Conservation (phyloP, 2,113 vertebrate species). For the Cyanoliseus patagonus region DNA sequence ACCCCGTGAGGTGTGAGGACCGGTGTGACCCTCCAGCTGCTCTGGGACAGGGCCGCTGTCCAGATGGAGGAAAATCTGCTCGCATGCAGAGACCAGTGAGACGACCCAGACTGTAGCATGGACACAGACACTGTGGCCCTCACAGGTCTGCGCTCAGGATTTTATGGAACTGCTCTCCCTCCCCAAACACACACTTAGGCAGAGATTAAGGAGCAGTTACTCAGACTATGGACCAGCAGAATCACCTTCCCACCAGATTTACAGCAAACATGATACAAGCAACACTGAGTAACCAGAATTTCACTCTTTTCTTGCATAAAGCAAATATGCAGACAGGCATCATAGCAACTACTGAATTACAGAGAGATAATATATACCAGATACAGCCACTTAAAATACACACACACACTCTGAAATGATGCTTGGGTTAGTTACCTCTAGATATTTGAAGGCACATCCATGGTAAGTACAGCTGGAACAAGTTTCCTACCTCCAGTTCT, state of each 20-base stretch:
- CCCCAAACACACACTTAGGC: not conserved
- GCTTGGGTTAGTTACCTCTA: not conserved
- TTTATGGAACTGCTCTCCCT: not conserved
- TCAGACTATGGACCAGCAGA: not conserved
- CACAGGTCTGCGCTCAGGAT: rapidly evolving
- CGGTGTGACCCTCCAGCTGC: not conserved
- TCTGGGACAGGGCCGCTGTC: not conserved
- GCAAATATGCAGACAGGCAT: not conserved
- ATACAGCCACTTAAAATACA: not conserved
- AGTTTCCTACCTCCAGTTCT: not conserved
- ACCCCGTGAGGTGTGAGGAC: not conserved
- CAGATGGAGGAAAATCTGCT: not conserved
- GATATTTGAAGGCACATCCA: rapidly evolving
- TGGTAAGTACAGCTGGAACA: rapidly evolving
- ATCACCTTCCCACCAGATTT: not conserved
- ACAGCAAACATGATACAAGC: not conserved
- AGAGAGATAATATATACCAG: not conserved
- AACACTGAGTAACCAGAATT: not conserved
- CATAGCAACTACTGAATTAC: not conserved
- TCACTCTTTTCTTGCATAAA: not conserved
- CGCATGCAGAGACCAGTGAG: rapidly evolving
- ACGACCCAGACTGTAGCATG: rapidly evolving
- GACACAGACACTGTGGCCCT: not conserved
- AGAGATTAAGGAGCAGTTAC: not conserved
- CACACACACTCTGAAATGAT: rapidly evolving